Evolutionary conservation across 2,797 vertebrate species (phyloP).

Genomic region (Buphagus erythrorhynchus): DNA sequence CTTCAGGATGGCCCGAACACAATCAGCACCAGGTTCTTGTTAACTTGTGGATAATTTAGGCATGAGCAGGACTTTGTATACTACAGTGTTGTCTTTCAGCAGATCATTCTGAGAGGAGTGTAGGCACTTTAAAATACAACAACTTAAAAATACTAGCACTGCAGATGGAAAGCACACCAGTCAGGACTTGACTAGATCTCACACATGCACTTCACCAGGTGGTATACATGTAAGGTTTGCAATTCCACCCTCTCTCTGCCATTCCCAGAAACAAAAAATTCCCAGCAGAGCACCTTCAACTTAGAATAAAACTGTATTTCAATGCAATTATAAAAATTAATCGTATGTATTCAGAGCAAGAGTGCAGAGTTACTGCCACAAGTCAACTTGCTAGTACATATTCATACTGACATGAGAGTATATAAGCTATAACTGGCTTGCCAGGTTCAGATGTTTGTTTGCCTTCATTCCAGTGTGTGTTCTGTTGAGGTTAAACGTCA

Average conservation of each 20-base stretch:
- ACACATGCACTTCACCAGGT: background rate
- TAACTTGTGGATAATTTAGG: background rate
- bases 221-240: background rate
- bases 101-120: background rate
- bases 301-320: background rate
- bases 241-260: background rate
- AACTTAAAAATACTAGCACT: background rate
- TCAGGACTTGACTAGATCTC: background rate
- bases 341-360: background rate
- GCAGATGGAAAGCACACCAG: background rate
- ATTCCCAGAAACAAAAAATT: background rate
- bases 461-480: background rate
- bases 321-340: background rate
- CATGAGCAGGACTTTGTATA: background rate
- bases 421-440: constrained; percentile 6
- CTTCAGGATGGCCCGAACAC: background rate
- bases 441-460: background rate
- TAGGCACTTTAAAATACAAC: background rate
- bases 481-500: background rate
- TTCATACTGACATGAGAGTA: background rate
- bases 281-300: background rate
- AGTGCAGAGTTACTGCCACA: background rate
- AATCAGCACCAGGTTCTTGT: background rate
- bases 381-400: background rate
- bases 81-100: background rate